Percentiles rank a stretch among this genome's conserved stretches.
Evolutionary conservation across 2,888 invertebrate genomes (phyloP).

Genomic region (Sarcophaga variegata): DNA sequence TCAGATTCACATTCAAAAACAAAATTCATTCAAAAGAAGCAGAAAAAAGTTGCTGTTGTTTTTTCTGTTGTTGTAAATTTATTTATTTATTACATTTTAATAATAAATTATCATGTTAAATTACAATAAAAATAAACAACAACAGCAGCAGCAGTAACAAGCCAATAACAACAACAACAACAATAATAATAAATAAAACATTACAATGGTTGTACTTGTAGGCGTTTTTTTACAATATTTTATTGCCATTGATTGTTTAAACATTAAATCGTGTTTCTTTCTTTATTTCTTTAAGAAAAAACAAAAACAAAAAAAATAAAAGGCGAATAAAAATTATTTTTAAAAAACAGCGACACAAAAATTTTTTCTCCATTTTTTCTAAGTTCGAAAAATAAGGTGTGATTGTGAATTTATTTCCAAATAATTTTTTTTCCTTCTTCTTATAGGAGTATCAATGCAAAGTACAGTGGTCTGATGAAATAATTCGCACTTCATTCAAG

Average conservation of each 20-base stretch:
- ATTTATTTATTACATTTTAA: conserved; percentile 54
- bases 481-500: not conserved
- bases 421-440: conserved; percentile 4
- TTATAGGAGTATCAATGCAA: not conserved
- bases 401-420: conserved; percentile 49
- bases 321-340: not conserved
- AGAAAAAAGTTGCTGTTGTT: not conserved
- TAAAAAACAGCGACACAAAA: conserved; percentile 3
- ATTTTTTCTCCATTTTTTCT: not conserved
- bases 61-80: not conserved
- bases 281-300: not conserved
- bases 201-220: conserved; percentile 53
- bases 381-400: conserved; percentile 50
- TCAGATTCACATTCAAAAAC: conserved; percentile 28
- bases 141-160: not conserved
- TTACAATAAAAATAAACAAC: conserved; percentile 52
- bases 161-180: conserved; percentile 28
- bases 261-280: conserved; percentile 53
- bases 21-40: not conserved
- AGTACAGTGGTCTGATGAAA: conserved; percentile 27
- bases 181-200: not conserved
- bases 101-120: conserved; percentile 66
- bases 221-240: conserved; percentile 61
- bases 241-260: conserved; percentile 65
- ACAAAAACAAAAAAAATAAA: conserved; percentile 3